phyloP scores from a whole-genome alignment of 1,140 invertebrate genomes.

The Chelonus insularis region DNA sequence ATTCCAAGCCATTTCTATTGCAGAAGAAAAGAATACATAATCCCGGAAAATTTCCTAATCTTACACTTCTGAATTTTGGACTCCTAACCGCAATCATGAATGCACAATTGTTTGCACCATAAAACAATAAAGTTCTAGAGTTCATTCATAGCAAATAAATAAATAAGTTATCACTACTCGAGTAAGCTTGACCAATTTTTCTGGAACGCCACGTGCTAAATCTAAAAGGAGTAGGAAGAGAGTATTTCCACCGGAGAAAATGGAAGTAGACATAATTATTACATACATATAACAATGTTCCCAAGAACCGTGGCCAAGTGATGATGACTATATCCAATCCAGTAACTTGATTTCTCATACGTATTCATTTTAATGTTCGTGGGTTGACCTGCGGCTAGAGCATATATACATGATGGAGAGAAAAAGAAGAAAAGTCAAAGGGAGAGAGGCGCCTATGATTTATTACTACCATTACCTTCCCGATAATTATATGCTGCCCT shows the following conservation, averaged over 20 bases:
- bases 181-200: too few relatives aligned
- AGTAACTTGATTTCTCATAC: conserved; percentile 54
- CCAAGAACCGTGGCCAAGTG: conserved; percentile 23
- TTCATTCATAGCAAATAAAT: too few relatives aligned
- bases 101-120: too few relatives aligned
- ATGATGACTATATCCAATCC: conserved; percentile 61
- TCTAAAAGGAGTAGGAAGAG: too few relatives aligned
- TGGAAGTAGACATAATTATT: conserved; percentile 2
- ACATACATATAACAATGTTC: neutral
- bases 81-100: too few relatives aligned
- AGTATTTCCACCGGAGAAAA: conserved; percentile 19
- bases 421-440: conserved; percentile 26
- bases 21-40: too few relatives aligned
- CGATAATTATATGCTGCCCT: conserved; percentile 60
- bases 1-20: too few relatives aligned
- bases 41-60: too few relatives aligned
- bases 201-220: too few relatives aligned
- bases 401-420: conserved; percentile 34
- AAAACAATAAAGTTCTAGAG: too few relatives aligned
- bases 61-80: too few relatives aligned
- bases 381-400: conserved; percentile 45
- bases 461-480: conserved; percentile 56
- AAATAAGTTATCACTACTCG: too few relatives aligned
- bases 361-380: conserved; percentile 47
- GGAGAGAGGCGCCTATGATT: conserved; percentile 61